These are phyloP conservation scores for Heliocidaris erythrogramma DNA, from an alignment of 35 echinoderm and acorn worm species.

Conservation along the genomic window DNA sequence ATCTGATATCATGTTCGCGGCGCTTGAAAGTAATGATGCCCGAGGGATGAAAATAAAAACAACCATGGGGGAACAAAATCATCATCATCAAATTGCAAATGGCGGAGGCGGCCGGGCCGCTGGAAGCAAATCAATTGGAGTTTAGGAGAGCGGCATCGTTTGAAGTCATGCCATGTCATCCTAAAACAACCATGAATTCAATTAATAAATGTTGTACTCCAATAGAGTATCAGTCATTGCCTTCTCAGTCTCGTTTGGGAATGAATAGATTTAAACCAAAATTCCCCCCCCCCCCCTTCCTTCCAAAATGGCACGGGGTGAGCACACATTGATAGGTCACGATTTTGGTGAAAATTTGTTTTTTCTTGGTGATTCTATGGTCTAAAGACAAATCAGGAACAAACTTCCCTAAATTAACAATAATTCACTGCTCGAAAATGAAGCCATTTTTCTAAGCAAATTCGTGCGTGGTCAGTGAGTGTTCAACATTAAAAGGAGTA, in stretches of 20 bases:
- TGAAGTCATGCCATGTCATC: background rate
- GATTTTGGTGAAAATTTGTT: background rate
- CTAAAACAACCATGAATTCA: background rate
- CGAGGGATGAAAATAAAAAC: background rate
- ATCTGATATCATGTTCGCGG: background rate
- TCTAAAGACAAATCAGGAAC: background rate
- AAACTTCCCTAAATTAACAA: background rate
- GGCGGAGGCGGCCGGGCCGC: background rate
- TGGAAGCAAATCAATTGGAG: background rate
- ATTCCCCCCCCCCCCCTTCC: background rate
- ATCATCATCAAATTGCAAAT: background rate
- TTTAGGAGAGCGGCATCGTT: background rate
- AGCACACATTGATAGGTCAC: background rate
- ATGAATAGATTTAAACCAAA: background rate
- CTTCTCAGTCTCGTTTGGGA: background rate
- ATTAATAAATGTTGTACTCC: background rate
- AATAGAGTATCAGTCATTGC: background rate
- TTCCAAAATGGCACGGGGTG: background rate
- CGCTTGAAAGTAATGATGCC: background rate
- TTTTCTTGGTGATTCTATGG: too few species aligned
- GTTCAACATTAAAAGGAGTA: too few species aligned
- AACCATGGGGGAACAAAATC: background rate
- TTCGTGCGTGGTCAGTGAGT: too few species aligned
- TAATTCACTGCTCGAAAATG: too few species aligned
- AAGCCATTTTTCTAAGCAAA: too few species aligned